phyloP scores from a whole-genome alignment of 2,797 vertebrate species.

The Chelon auratus region DNA sequence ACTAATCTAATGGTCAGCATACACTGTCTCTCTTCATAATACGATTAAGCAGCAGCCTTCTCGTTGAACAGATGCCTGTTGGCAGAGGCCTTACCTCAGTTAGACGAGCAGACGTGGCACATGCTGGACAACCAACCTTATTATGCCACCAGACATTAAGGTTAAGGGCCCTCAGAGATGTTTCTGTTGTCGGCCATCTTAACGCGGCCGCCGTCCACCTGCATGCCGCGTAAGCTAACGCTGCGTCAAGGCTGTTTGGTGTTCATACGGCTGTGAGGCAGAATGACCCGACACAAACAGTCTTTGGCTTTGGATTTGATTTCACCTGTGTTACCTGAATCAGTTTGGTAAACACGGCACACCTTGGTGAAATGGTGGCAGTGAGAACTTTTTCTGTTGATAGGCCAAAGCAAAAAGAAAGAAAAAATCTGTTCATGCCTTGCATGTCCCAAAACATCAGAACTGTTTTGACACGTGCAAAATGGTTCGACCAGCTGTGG shows the following conservation, averaged over 20 bases:
- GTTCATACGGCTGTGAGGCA: constrained; percentile 7
- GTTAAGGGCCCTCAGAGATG: constrained; percentile 65
- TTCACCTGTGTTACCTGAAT: constrained; percentile 28
- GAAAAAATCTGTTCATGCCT: too few species aligned
- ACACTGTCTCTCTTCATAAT: constrained; percentile 56
- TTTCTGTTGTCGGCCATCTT: constrained; percentile 45
- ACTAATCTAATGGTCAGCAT: constrained; percentile 71
- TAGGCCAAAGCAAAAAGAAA: background rate
- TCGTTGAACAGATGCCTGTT: constrained; percentile 52
- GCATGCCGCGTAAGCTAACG: constrained; percentile 47
- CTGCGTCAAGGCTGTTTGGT: constrained; percentile 33
- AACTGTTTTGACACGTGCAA: too few species aligned
- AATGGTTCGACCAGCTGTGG: too few species aligned
- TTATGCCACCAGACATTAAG: constrained; percentile 78
- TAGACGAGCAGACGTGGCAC: constrained; percentile 54
- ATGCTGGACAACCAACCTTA: constrained; percentile 72
- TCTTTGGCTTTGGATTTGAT: constrained; percentile 21
- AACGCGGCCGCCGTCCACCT: constrained; percentile 67
- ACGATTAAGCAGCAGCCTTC: constrained; percentile 61
- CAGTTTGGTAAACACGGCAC: background rate
- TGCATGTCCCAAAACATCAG: too few species aligned
- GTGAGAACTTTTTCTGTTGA: background rate
- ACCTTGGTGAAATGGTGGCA: constrained; percentile 2
- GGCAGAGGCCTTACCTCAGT: constrained; percentile 67
- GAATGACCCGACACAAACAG: constrained; percentile 37